Conservation (phyloP, 2,888 invertebrate species). For the Cremastinae sp. region DNA sequence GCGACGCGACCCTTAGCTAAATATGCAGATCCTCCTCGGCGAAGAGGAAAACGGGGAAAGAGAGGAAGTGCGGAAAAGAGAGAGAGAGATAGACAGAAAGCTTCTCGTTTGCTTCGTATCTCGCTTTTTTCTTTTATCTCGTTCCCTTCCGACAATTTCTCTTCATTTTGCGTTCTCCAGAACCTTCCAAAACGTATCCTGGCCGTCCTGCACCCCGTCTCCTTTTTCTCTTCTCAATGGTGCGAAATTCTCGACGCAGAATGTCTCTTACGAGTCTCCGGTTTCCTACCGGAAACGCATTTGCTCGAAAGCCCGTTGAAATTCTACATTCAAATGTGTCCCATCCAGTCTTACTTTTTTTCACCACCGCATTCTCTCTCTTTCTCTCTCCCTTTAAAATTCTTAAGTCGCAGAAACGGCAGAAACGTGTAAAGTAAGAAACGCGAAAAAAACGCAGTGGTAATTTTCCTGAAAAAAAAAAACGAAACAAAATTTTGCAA, state of each 20-base stretch:
- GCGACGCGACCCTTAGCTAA: constrained; percentile 76
- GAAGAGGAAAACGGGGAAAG: constrained; percentile 39
- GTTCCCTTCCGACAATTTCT: constrained; percentile 35
- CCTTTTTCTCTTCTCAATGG: constrained; percentile 2
- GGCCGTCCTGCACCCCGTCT: not conserved
- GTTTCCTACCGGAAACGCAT: constrained; percentile 42
- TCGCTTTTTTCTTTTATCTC: constrained; percentile 63
- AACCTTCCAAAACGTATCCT: constrained; percentile 32
- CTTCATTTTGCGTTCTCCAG: constrained; percentile 30
- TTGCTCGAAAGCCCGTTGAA: constrained; percentile 35
- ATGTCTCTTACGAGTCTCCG: constrained; percentile 21
- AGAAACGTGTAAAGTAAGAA: no score
- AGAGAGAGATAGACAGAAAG: constrained; percentile 45
- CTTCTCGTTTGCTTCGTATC: constrained; percentile 61
- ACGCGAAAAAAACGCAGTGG: no score
- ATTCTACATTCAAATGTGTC: constrained; percentile 18
- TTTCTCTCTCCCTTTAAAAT: no score
- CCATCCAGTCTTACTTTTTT: constrained; percentile 3
- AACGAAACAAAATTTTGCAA: no score
- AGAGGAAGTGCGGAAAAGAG: constrained; percentile 39
- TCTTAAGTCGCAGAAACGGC: not conserved
- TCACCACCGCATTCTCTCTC: not conserved
- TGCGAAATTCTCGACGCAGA: constrained; percentile 18
- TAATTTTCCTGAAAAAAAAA: not conserved
- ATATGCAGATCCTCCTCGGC: constrained; percentile 77